A percentile compares a stretch with the other conserved stretches of the same genome.
Conservation (phyloP, 2,888 invertebrate species). For the Phyto melanocephala region DNA sequence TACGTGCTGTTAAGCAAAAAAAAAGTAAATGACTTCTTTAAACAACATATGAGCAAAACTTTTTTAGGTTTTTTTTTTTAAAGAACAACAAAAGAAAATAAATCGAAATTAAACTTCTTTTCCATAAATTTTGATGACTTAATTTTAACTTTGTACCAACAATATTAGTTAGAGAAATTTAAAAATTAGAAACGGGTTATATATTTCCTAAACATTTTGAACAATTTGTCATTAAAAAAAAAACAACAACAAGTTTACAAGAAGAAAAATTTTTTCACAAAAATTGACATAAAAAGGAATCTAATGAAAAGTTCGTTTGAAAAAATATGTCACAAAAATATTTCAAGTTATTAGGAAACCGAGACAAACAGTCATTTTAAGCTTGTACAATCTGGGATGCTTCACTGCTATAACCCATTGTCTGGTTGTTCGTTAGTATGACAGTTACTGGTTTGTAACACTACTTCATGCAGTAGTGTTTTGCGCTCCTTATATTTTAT, state of each 20-base stretch:
- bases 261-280: not conserved
- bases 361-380: too few species aligned
- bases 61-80: not conserved
- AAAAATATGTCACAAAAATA: too few species aligned
- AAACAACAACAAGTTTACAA: not conserved
- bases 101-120: not conserved
- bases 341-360: too few species aligned
- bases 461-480: too few species aligned
- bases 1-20: not conserved
- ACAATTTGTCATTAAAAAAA: not conserved
- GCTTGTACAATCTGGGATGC: too few species aligned
- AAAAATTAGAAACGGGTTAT: not conserved
- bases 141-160: constrained; percentile 16
- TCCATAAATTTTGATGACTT: constrained; percentile 38
- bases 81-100: not conserved
- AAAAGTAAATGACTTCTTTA: too few species aligned
- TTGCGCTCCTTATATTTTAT: too few species aligned
- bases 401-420: too few species aligned
- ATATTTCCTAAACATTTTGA: not conserved
- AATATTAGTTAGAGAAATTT: not conserved
- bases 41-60: not conserved
- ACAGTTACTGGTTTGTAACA: too few species aligned
- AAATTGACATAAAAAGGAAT: not conserved
- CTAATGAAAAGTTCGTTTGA: too few species aligned
- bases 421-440: too few species aligned